phyloP scores from a whole-genome alignment of 2,113 vertebrate species.

The Eublepharis macularius region DNA sequence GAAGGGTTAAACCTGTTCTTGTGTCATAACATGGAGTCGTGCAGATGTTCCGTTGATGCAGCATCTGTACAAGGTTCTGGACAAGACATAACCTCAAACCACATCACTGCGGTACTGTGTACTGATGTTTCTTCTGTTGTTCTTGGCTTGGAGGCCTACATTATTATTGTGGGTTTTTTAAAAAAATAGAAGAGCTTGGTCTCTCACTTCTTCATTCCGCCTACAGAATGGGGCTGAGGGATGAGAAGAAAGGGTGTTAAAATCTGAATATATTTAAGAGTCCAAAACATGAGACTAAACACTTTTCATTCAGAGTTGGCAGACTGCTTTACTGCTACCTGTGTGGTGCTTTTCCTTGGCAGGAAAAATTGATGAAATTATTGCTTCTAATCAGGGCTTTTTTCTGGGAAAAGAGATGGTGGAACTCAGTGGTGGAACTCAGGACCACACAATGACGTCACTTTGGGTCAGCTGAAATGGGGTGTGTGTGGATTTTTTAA shows the following conservation, averaged over 20 bases:
- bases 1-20: constrained; percentile 18
- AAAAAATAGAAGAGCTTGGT: background rate
- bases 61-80: constrained; percentile 47
- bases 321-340: background rate
- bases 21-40: constrained; percentile 19
- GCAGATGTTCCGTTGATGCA: constrained; percentile 54
- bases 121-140: constrained; percentile 26
- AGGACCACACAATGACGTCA: too few relatives aligned
- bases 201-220: background rate
- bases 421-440: too few relatives aligned
- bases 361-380: background rate
- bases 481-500: too few relatives aligned
- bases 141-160: background rate
- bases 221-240: background rate
- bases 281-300: rapidly evolving
- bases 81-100: constrained; percentile 34
- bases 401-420: too few relatives aligned
- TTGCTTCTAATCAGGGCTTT: background rate
- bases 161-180: constrained; percentile 15
- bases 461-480: too few relatives aligned
- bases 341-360: background rate
- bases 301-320: background rate
- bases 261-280: constrained; percentile 1
- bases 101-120: background rate
- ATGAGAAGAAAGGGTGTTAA: background rate